Evolutionary conservation across 2,113 vertebrate species (phyloP).

Genomic region (Sorex fumeus): DNA sequence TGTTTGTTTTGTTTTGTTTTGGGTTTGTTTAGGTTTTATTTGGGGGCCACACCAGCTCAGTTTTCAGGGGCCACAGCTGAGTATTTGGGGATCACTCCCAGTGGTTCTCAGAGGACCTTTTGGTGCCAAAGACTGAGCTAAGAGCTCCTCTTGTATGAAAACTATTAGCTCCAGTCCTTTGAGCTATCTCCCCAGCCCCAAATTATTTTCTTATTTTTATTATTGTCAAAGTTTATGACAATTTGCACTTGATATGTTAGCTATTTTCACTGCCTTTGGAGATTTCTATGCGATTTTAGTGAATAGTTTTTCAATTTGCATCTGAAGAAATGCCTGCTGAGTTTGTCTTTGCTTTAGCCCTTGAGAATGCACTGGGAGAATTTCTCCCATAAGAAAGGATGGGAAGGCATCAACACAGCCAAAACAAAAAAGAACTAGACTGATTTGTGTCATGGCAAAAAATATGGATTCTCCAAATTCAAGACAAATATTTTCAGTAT

Average conservation of each 20-base stretch:
- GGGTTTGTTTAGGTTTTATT: too few species aligned
- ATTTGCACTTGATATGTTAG: not conserved
- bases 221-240: slow-evolving; percentile 26
- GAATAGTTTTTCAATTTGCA: not conserved
- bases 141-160: too few species aligned
- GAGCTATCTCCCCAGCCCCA: not conserved
- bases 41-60: too few species aligned
- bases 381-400: not conserved
- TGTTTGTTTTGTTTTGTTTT: too few species aligned
- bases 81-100: too few species aligned
- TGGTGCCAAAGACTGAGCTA: too few species aligned
- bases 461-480: not conserved
- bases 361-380: not conserved
- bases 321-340: not conserved
- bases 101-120: too few species aligned
- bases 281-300: not conserved
- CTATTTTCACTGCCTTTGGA: not conserved
- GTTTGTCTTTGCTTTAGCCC: not conserved
- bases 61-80: too few species aligned
- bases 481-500: not conserved
- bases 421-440: not conserved
- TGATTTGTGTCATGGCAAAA: not conserved
- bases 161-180: too few species aligned
- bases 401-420: not conserved
- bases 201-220: slow-evolving; percentile 32